Base-by-base conservation (phyloP, 1,140 invertebrate genomes). In the Tetranychus cinnabarinus region DNA sequence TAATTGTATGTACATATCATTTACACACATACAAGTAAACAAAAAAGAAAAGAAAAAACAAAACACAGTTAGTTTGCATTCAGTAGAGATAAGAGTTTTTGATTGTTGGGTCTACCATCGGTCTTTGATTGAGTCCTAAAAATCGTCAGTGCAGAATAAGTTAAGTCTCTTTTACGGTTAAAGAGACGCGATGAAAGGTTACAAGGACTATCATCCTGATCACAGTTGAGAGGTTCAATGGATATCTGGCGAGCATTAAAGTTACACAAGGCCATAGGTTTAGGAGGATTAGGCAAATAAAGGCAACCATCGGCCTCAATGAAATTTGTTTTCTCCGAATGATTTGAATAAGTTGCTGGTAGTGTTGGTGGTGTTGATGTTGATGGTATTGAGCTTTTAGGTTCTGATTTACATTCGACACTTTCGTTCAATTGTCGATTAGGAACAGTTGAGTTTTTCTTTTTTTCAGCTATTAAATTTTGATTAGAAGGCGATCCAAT, bases 211-310 rank as follows among this genome's bases (percentile, higher is more conserved):
- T 33, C 50, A 52, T 23, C 50, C 23, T 52, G 50, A 52, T 52
- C 50, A 52, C 50, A 52, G 50, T 52, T 52, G n/a, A 52, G n/a
- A 52, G 39, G 54, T 48, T 50, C 33, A 23, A 52, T 35, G 39
- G 60, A 34, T 46, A 57, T 61, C 46, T 56, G 62, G 56, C 59
- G 59, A 63, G 45, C 62, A 59, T 58, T 58, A 33, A 58, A 58
- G 12, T 33, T 58, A 46, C 57, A 58, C n/a, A 58, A 45, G 33
- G 57, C 57, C 5, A 33, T 31, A n/a, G 57, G 57, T 46, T 58
- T 58, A 13, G 57, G 57, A 58, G 36, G 33, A 31, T 46, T 13
- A 58, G 37, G 23, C 42, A 56, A 45, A 12, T 58, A 46, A 45
- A 58, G 57, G 37, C 37, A 31, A 31, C 37, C 57, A 33, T 58